A percentile compares a stretch with the other conserved stretches of the same genome.
phyloP scores from a whole-genome alignment of 2,797 vertebrate genomes.

The Nasua narica region DNA sequence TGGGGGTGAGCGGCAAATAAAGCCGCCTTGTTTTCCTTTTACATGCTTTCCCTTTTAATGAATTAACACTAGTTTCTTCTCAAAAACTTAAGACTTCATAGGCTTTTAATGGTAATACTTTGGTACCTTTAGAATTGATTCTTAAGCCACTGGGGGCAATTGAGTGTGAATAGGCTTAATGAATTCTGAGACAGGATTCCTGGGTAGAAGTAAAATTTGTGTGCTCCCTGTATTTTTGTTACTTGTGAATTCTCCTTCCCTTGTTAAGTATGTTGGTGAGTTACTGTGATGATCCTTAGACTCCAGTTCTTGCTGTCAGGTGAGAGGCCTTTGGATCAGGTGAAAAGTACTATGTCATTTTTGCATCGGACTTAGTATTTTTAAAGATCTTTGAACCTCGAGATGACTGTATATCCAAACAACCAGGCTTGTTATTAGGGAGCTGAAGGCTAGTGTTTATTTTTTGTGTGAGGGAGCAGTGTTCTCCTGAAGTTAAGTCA shows the following conservation, averaged over 20 bases:
- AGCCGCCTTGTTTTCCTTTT: neutral
- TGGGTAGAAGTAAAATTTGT: neutral
- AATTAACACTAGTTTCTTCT: neutral
- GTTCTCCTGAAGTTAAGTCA: neutral
- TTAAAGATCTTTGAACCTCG: neutral
- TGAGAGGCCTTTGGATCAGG: neutral
- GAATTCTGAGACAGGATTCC: neutral
- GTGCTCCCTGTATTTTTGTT: neutral
- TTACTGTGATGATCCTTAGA: neutral
- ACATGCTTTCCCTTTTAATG: neutral
- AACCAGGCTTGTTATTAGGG: neutral
- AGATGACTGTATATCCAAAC: neutral
- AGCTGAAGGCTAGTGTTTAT: neutral
- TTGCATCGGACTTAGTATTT: slow-evolving; percentile 1
- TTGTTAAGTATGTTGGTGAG: neutral
- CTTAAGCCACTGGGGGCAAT: neutral
- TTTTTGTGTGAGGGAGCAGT: neutral
- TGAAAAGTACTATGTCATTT: neutral
- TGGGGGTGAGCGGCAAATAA: neutral
- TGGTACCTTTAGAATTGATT: neutral
- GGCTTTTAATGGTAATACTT: neutral
- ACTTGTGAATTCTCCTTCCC: neutral
- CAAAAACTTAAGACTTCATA: neutral
- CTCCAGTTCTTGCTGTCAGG: neutral
- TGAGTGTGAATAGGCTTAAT: neutral